Conservation (phyloP, 2,888 invertebrate species). For the Kryphioiulus occultus region DNA sequence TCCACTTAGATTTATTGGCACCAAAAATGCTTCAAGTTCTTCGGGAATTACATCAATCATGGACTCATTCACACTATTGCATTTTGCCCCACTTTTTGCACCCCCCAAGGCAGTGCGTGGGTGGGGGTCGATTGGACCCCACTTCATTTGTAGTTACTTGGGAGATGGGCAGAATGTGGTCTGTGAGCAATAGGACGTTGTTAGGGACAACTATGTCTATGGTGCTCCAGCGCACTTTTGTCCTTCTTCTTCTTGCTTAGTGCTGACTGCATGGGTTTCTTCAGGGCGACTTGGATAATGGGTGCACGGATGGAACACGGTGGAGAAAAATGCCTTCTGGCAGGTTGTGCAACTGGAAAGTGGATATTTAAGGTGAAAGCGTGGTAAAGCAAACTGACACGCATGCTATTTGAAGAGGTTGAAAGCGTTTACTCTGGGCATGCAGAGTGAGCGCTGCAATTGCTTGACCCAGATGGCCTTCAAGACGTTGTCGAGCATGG, state of each 20-base stretch:
- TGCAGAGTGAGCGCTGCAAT: background rate
- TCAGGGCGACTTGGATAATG: background rate
- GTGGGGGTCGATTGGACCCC: background rate
- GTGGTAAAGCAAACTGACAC: background rate
- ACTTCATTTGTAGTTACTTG: background rate
- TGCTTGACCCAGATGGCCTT: background rate
- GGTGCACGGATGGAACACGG: background rate
- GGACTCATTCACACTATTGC: constrained; percentile 5
- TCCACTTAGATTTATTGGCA: constrained; percentile 5
- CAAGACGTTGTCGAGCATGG: background rate
- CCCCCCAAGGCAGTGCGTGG: background rate
- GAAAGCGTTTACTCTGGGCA: background rate
- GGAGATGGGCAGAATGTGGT: background rate
- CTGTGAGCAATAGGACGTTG: background rate
- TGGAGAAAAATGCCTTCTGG: background rate
- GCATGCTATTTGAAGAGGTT: background rate
- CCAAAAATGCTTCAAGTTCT: background rate
- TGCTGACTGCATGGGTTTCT: background rate
- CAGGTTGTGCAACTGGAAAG: background rate
- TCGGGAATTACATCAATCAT: constrained; percentile 5
- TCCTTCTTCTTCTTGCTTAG: background rate
- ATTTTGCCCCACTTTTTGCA: background rate
- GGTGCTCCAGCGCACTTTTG: background rate
- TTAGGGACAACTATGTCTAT: background rate
- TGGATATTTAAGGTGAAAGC: background rate